Evolutionary conservation across 2,113 vertebrate genomes (phyloP).

Genomic region (Spea bombifrons): DNA sequence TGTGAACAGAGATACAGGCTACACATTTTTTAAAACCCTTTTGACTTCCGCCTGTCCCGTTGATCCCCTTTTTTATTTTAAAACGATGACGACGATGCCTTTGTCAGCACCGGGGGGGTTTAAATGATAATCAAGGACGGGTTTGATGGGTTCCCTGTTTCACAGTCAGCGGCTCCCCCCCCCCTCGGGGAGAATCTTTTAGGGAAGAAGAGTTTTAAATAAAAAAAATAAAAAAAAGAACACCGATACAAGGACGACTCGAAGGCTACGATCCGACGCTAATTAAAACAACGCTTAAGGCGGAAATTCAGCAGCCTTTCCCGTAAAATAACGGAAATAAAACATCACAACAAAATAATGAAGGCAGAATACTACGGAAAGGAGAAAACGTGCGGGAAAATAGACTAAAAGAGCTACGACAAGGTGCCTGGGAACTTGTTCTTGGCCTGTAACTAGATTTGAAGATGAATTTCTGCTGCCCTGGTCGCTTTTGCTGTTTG

Average conservation of each 20-base stretch:
- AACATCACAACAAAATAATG: not conserved
- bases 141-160: conserved; percentile 26
- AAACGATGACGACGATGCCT: not conserved
- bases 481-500: conserved; percentile 13
- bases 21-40: not conserved
- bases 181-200: not conserved
- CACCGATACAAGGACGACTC: conserved; percentile 19
- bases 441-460: conserved; percentile 2
- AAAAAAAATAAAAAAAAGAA: conserved; percentile 7
- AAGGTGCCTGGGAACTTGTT: conserved; percentile 4
- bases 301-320: conserved; percentile 40
- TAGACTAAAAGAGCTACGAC: not conserved
- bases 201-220: conserved; percentile 3
- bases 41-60: not conserved
- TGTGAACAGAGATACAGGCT: no score
- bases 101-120: not conserved
- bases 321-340: conserved; percentile 28
- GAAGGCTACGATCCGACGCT: conserved; percentile 46
- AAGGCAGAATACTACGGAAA: conserved; percentile 2
- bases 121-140: conserved; percentile 35
- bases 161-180: conserved; percentile 1
- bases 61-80: conserved; percentile 8
- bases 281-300: conserved; percentile 58
- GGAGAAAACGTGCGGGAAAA: not conserved
- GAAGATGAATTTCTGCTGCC: not conserved